Conservation (phyloP, 1,140 invertebrate species). For the Centruroides sculpturatus region DNA sequence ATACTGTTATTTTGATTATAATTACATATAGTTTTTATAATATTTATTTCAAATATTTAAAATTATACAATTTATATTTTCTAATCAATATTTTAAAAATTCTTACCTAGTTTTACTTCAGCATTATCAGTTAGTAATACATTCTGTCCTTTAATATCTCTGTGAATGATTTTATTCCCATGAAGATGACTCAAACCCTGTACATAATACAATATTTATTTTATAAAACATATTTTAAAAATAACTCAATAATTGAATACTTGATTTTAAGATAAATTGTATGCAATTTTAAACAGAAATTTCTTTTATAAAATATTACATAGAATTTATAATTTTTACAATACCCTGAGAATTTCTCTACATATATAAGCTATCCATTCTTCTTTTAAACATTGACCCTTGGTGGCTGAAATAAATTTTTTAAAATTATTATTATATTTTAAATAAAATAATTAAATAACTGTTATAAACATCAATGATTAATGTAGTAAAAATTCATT, state of each 20-base stretch:
- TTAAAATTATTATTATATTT: background rate
- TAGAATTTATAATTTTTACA: background rate
- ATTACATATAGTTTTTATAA: no score
- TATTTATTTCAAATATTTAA: no score
- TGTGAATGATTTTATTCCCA: constrained; percentile 97
- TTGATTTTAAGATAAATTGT: background rate
- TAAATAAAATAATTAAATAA: background rate
- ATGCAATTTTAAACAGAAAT: background rate
- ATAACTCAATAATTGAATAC: background rate
- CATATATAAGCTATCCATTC: constrained; percentile 99
- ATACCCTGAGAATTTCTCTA: constrained; percentile 68
- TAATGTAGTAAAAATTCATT: no score
- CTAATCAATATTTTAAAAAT: no score
- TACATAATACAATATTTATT: constrained; percentile 7
- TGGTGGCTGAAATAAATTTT: constrained; percentile 48
- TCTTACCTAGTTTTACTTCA: constrained; percentile 85
- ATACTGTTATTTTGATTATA: no score
- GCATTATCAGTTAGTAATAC: constrained; percentile 98
- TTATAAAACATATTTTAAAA: background rate
- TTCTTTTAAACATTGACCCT: constrained; percentile 94
- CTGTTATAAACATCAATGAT: background rate
- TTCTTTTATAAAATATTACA: constrained; percentile 15
- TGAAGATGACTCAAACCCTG: constrained; percentile 93
- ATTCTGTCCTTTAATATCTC: constrained; percentile 99
- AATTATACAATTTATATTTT: no score